Base-by-base conservation (phyloP, 2,888 invertebrate genomes). In the Pyrrhia umbra region DNA sequence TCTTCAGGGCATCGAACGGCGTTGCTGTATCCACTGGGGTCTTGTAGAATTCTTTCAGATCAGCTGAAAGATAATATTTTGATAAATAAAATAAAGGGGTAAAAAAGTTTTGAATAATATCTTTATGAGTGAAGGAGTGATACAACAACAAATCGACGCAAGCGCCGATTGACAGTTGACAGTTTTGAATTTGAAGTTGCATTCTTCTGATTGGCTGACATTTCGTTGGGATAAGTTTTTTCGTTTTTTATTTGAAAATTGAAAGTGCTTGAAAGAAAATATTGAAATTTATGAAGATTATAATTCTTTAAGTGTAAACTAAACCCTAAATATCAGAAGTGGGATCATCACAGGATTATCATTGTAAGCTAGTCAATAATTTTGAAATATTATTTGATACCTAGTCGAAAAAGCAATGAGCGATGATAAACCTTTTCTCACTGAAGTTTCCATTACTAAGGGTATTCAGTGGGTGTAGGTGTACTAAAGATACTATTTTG, bases 1-100 rank as follows among this genome's bases (percentile, higher is more conserved):
- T 95, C 68, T 95, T 96, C 81, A 98, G 86, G 30, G 96, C 95
- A 78, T 98, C 98, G 82, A 96, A 96, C 15, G 98, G 98, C 18
- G 97, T 96, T 3, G 93, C 95, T 0, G 96, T 96, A 70, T 96
- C 95, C 1, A 98, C 96, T 16, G 97, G 96, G 2, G 97, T 97
- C 51, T 92, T 85, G 85, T 98, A 98, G 89, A 97, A 98, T 2
- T 95, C 83, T 56, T 94, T 92, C 0, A 98, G 92, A 85, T 98
- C 97, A 67, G 95, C 97, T 96, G 85, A 81, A 92, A 85, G 4
- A 21, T 27, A 40, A 30, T n/a, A 40, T 13, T 15, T 15, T 3
- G 30, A 6, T 42, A 4, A 10, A 0, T 2, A 15, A 8, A 27
- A 27, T 27, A 27, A 27, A 27, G 9, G 9, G 6, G 1, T n/a